A percentile compares a stretch with the other conserved stretches of the same genome.
phyloP scores from a whole-genome alignment of 2,113 vertebrate species.

The Scortum barcoo region DNA sequence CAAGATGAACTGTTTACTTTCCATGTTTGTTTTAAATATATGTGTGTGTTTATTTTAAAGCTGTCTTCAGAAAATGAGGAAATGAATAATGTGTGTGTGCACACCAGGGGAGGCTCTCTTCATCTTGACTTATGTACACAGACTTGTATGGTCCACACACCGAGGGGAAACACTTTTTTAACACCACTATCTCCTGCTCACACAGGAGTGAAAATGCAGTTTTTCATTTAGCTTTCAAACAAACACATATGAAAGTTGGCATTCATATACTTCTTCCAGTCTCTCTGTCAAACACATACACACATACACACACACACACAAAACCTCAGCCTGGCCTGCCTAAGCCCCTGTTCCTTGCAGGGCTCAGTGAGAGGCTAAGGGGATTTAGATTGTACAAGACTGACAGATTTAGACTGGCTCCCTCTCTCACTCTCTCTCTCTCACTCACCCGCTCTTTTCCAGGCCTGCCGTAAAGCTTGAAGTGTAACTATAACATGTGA shows the following conservation, averaged over 20 bases:
- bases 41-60: constrained; percentile 52
- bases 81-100: constrained; percentile 57
- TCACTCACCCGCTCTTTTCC: constrained; percentile 39
- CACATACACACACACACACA: constrained; percentile 18
- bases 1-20: constrained; percentile 72
- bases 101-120: constrained; percentile 17
- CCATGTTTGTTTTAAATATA: constrained; percentile 66
- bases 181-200: constrained; percentile 4
- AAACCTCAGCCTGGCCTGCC: constrained; percentile 42
- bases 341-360: constrained; percentile 67
- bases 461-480: constrained; percentile 48
- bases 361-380: constrained; percentile 71
- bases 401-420: constrained; percentile 74
- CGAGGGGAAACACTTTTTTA: not conserved
- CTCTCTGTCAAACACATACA: constrained; percentile 36
- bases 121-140: constrained; percentile 34
- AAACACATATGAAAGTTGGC: constrained; percentile 38
- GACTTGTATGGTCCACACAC: not conserved
- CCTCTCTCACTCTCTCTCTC: constrained; percentile 52
- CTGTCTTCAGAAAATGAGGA: constrained; percentile 47
- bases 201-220: constrained; percentile 20
- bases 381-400: constrained; percentile 80
- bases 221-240: constrained; percentile 60
- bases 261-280: constrained; percentile 25
- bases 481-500: constrained; percentile 50